Percentiles rank a stretch among this genome's conserved stretches.
phyloP scores from a whole-genome alignment of 2,113 vertebrate species.

The Indicator indicator region DNA sequence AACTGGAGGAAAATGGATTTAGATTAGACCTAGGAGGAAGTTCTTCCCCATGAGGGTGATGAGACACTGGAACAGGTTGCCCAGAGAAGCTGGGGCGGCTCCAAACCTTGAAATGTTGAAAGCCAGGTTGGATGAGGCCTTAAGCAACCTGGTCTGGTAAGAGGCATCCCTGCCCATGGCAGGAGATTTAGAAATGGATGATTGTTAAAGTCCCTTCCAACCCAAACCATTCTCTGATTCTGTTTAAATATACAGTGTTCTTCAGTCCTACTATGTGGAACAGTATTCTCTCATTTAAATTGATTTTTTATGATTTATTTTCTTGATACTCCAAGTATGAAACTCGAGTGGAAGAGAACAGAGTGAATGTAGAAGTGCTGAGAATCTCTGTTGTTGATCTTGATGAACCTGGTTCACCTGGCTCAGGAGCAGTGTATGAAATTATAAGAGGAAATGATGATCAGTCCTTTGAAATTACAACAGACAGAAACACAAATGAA shows the following conservation, averaged over 20 bases:
- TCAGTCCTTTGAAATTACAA: constrained; percentile 84
- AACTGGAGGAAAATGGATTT: too few species aligned
- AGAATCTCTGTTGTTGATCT: constrained; percentile 81
- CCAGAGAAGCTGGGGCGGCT: too few species aligned
- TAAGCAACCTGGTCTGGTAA: too few species aligned
- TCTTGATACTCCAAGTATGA: constrained; percentile 74
- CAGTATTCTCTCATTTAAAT: background rate
- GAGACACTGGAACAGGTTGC: too few species aligned
- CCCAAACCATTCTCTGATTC: too few species aligned
- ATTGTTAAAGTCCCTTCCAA: too few species aligned
- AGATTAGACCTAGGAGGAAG: too few species aligned
- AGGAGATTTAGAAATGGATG: too few species aligned
- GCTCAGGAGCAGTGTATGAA: constrained; percentile 80
- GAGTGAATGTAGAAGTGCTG: constrained; percentile 77
- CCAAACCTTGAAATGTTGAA: too few species aligned
- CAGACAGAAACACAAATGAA: constrained; percentile 85
- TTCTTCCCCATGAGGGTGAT: too few species aligned
- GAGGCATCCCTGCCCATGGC: too few species aligned
- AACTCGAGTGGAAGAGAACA: constrained; percentile 81
- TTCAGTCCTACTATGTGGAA: background rate
- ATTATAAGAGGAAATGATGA: constrained; percentile 87
- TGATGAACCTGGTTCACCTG: constrained; percentile 78
- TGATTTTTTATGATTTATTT: background rate
- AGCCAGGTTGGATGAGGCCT: too few species aligned
- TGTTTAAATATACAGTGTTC: background rate